phyloP scores from a whole-genome alignment of 64 coral and sea anemone species.

The Anthopleura sola region DNA sequence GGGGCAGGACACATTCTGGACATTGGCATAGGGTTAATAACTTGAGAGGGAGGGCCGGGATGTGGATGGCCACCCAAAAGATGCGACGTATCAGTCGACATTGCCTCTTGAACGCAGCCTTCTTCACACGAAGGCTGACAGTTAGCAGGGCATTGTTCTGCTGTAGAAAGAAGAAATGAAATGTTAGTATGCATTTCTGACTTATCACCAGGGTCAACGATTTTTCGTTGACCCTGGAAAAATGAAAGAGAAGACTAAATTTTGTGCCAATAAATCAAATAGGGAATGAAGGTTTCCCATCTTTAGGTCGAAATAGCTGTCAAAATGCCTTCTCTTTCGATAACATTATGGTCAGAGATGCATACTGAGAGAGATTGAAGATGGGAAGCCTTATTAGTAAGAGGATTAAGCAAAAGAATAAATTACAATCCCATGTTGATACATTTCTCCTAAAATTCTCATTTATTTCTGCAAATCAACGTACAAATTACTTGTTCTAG shows the following conservation, averaged over 20 bases:
- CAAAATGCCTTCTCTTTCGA: constrained; percentile 43
- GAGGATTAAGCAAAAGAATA: background rate
- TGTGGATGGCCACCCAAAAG: constrained; percentile 77
- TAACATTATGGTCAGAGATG: constrained; percentile 61
- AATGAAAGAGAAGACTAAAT: constrained; percentile 6
- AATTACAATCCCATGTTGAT: background rate
- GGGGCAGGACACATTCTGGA: constrained; percentile 44
- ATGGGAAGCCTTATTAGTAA: constrained; percentile 58
- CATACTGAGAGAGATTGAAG: constrained; percentile 64
- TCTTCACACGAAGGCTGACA: constrained; percentile 28
- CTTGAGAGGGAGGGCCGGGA: constrained; percentile 66
- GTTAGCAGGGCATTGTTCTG: constrained; percentile 15
- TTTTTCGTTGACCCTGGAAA: background rate
- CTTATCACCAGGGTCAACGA: background rate
- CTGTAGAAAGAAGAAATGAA: constrained; percentile 28
- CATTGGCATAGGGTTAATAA: constrained; percentile 65
- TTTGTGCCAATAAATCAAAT: background rate
- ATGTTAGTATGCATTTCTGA: constrained; percentile 79
- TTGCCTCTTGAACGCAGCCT: constrained; percentile 6
- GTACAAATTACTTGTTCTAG: background rate
- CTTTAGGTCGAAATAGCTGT: background rate
- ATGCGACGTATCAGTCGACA: background rate
- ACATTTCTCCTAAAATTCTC: background rate
- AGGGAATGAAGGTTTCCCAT: constrained; percentile 38
- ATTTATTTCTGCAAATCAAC: constrained; percentile 13